Evolutionary conservation across 2,888 invertebrate species (phyloP), one percentile per base, ranked within the genome.

Genomic region (Melieria omissa): DNA sequence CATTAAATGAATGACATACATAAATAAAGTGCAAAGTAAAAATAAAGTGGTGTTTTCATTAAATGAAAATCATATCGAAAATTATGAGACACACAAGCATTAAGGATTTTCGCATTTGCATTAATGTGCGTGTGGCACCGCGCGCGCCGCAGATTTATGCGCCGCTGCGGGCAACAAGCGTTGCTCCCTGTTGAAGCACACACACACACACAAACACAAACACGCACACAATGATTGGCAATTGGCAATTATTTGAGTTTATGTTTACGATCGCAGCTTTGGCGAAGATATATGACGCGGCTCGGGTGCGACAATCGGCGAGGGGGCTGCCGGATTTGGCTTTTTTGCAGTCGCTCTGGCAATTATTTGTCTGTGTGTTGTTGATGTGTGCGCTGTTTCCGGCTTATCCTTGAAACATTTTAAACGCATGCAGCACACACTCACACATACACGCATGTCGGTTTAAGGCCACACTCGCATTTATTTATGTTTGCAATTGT

Each of bases 91-190:
- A 62, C 16, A 46, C 5, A 49, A 49, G 12, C 8, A 12, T 49
- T 49, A 61, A 65, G 69, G 75, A 72, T 79, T 73, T 76, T 69
- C 74, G 73, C 73, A 79, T 80, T 80, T 77, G 61, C 49, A 62
- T 68, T 29, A 29, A 29, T 29, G 29, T 29, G 29, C 29, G 29
- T 29, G 29, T 29, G 29, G 29, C 29, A 29, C 29, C 29, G 29
- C 29, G 29, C 29, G 29, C 29, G 29, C 29, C 29, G 29, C 29
- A 29, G 29, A 29, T 29, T 29, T 29, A 29, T 29, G 29, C 29
- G 29, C 29, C 1, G 61, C 44, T 44, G n/a, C 10, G 1, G 8
- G 44, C 12, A n/a, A 16, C 12, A 45, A 45, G 9, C 45, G 29
- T 29, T 29, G 29, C 29, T 29, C 29, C 29, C 29, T 29, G 29